Evolutionary conservation across 2,888 invertebrate genomes (phyloP).

Genomic region (Brenthis ino): DNA sequence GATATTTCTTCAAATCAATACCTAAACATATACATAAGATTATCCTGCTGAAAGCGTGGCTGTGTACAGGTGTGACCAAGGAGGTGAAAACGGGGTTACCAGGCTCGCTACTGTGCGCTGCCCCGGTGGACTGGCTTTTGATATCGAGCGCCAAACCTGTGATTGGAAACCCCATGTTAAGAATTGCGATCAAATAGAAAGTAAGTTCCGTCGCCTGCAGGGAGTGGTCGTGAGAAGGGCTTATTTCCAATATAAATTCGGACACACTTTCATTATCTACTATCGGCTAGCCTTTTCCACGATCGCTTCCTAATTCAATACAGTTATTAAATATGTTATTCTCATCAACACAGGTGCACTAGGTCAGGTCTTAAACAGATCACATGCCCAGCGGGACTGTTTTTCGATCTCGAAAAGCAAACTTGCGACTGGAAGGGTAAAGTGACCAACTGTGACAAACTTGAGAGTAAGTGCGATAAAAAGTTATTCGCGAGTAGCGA

Average conservation of each 20-base stretch:
- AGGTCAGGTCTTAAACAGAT: slow-evolving; percentile 97
- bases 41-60: slow-evolving; percentile 59
- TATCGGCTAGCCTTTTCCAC: slow-evolving; percentile 65
- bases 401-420: slow-evolving; percentile 98
- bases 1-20: background rate
- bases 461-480: slow-evolving; percentile 94
- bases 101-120: slow-evolving; percentile 94
- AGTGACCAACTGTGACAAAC: slow-evolving; percentile 97
- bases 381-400: slow-evolving; percentile 97
- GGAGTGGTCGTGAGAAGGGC: slow-evolving; percentile 76
- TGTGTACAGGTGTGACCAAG: slow-evolving; percentile 94
- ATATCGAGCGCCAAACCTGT: slow-evolving; percentile 96
- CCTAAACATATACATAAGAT: slow-evolving; percentile 14
- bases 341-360: slow-evolving; percentile 91
- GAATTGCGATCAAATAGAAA: slow-evolving; percentile 96
- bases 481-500: slow-evolving; percentile 77
- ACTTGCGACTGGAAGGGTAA: slow-evolving; percentile 99
- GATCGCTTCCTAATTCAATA: slow-evolving; percentile 66
- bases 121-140: slow-evolving; percentile 95
- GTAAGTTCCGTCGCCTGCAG: slow-evolving; percentile 86
- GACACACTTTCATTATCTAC: slow-evolving; percentile 29
- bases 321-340: slow-evolving; percentile 75
- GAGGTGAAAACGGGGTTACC: slow-evolving; percentile 92
- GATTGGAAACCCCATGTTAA: slow-evolving; percentile 98
- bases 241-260: slow-evolving; percentile 58